A percentile compares a stretch with the other conserved stretches of the same genome.
Conservation (phyloP, 2,797 vertebrate species). For the Decapterus maruadsi region DNA sequence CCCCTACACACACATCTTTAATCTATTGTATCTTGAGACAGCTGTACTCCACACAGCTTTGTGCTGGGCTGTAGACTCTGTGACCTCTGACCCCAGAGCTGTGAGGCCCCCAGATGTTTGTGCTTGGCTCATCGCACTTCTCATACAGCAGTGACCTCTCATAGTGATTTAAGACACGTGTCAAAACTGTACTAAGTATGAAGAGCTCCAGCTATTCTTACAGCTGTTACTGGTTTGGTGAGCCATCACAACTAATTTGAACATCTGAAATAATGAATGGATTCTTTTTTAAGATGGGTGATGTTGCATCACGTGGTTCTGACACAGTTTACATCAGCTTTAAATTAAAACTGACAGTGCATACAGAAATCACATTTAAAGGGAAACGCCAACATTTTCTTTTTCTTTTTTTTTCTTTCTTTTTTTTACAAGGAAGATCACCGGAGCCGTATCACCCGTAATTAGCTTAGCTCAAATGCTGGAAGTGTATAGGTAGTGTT, state of each 20-base stretch:
- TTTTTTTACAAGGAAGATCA: too few species aligned
- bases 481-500: too few species aligned
- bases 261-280: neutral
- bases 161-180: slow-evolving; percentile 34
- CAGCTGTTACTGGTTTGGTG: slow-evolving; percentile 47
- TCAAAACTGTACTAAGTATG: slow-evolving; percentile 19
- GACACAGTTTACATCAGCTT: neutral
- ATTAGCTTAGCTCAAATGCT: too few species aligned
- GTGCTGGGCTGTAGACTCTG: neutral
- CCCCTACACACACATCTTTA: too few species aligned
- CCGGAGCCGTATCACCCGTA: too few species aligned
- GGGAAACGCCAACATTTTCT: too few species aligned
- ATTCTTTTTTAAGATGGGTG: neutral
- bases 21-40: neutral
- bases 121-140: slow-evolving; percentile 35
- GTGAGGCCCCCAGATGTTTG: slow-evolving; percentile 43
- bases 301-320: neutral
- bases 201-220: slow-evolving; percentile 17
- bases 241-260: slow-evolving; percentile 9
- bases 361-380: neutral
- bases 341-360: neutral
- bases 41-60: neutral
- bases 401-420: too few species aligned
- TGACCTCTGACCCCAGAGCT: slow-evolving; percentile 47
- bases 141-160: slow-evolving; percentile 26